phyloP scores from a whole-genome alignment of 2,113 vertebrate species.

The Burhinus bistriatus region DNA sequence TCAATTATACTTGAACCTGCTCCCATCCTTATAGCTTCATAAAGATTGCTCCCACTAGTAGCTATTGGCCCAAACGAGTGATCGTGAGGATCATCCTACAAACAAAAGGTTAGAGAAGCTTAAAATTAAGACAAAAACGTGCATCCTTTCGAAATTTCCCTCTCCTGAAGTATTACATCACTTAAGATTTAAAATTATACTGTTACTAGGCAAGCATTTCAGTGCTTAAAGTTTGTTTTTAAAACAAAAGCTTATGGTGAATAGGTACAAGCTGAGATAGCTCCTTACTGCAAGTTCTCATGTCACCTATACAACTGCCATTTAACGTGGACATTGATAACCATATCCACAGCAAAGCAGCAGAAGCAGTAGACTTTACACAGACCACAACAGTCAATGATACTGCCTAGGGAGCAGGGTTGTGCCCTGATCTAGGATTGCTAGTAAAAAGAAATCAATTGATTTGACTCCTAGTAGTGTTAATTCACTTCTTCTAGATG shows the following conservation, averaged over 20 bases:
- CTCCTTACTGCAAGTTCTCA: not conserved
- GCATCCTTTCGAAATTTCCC: not conserved
- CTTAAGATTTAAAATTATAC: not conserved
- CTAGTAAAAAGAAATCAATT: not conserved
- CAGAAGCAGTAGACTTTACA: not conserved
- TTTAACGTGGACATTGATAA: not conserved
- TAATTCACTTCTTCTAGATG: not conserved
- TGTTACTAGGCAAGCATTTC: not conserved
- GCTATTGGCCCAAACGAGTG: slow-evolving; percentile 82
- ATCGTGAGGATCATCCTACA: slow-evolving; percentile 88
- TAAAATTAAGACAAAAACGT: not conserved
- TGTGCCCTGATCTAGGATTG: not conserved
- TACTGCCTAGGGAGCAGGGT: not conserved
- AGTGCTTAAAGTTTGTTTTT: not conserved
- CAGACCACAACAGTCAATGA: not conserved
- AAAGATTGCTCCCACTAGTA: slow-evolving; percentile 86
- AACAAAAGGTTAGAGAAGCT: not conserved
- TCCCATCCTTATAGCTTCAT: slow-evolving; percentile 90
- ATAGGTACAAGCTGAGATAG: not conserved
- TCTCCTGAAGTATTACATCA: not conserved
- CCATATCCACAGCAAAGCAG: not conserved
- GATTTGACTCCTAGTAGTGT: not conserved
- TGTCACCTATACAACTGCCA: not conserved
- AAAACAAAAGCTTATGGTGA: not conserved
- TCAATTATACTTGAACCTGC: slow-evolving; percentile 95